Base-by-base conservation (phyloP, 2,888 invertebrate species). In the Sthenelais limicola region DNA sequence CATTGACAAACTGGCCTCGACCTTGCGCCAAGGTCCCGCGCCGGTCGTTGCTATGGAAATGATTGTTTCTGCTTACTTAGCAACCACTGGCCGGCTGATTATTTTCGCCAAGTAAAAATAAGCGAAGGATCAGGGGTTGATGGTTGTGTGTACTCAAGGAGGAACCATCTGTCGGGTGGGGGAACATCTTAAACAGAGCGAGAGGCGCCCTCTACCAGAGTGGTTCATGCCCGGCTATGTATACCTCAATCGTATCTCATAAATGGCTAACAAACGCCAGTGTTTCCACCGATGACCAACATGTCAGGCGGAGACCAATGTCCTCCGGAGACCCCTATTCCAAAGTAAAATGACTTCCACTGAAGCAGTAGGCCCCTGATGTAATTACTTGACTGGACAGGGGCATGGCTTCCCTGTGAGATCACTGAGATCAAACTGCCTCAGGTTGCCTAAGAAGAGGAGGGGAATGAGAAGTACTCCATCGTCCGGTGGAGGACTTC, bases 61-160 rank as follows among this genome's bases (percentile, higher is more conserved):
- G 62, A 62, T 62, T 62, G 62, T 62, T 62, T 62, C 62, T 43
- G 62, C 38, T 43, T 62, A 62, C 62, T 43, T 62, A 62, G 62
- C 62, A 62, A 62, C 62, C 62, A 62, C 62, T 43, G 35, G 56
- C 38, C 62, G 62, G 62, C 38, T 62, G 62, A 62, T 62, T 38
- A 38, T 62, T 62, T 62, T 62, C 43, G 62, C 62, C 62, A 62
- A 38, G 62, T 62, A 35, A 35, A 62, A 62, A 62, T 62, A 62
- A 62, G 62, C 62, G 9, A 33, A 33, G 56, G 56, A 56, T 56
- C 56, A 56, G 21, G 33, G 33, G 56, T 32, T 56, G 56, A 33
- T 18, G 56, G 56, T 56, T 56, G 56, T 56, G 56, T 56, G 56
- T 56, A 32, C 56, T 56, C 56, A 56, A 56, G 56, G 56, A 56